Evolutionary conservation across 2,113 vertebrate genomes (phyloP), one percentile per base, ranked within the genome.

Genomic region (Lasiurus cinereus): DNA sequence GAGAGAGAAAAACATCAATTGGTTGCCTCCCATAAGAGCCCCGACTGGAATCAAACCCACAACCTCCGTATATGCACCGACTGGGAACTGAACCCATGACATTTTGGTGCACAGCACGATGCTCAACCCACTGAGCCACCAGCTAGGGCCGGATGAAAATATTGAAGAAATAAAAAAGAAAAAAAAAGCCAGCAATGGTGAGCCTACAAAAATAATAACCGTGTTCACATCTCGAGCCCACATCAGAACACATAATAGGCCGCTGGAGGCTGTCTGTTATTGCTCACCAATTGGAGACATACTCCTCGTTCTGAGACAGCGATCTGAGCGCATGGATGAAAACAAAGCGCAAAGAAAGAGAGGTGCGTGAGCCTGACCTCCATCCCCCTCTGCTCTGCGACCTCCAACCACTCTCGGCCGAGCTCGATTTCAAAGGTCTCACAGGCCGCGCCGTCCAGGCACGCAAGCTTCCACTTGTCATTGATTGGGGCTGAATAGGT

Each of bases 401-500:
- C 64, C 50, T 84, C 31, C 39, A 13, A 72, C 59, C 91, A 33
- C 80, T 80, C 80, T 72, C 62, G 14, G 39, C 62, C 46, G 72
- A 85, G 21, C 29, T 50, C n/a, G 50, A 90, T 90, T 83, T 92
- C 70, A 73, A 33, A 86, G 64, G 2, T 80, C 36, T 62, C 36
- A 14, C 46, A 36, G 56, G 56, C 66, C 12, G 1, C 8, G 21
- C 52, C 56, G 70, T 39, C 78, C 31, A 33, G 7, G 36, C 77
- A 88, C 50, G 52, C 64, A 86, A 2, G 29, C 66, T 83, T 89
- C 73, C 83, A 73, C 50, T 31, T 50, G n/a, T 70, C 72, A 93
- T 95, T 93, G 78, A 93, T 92, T 94, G 62, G 74, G 52, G 24
- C 16, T 59, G 82, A 77, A 88, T 83, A 78, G 62, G 77, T 66